Conservation (phyloP, 2,797 vertebrate genomes). For the Parotocinclus haroldoi region DNA sequence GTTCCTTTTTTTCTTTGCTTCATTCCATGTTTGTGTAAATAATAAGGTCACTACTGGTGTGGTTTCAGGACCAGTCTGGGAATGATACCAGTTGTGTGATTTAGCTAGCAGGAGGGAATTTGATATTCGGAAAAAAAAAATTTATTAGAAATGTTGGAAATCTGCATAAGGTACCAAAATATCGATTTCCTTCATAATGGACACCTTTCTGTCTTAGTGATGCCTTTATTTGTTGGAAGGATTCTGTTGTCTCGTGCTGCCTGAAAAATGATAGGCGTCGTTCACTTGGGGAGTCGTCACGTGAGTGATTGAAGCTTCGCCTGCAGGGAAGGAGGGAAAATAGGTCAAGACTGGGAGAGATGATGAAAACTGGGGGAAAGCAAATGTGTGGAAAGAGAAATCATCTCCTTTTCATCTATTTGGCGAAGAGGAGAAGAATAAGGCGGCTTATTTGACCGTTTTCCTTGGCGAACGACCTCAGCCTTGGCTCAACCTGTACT, state of each 20-base stretch:
- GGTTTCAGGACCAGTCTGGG: too few species aligned
- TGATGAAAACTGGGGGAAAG: conserved; percentile 4
- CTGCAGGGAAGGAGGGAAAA: conserved; percentile 22
- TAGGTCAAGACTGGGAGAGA: conserved; percentile 25
- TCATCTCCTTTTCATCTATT: conserved; percentile 19
- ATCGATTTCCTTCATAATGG: too few species aligned
- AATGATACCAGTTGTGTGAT: too few species aligned
- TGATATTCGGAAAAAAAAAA: too few species aligned
- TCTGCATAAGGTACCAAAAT: too few species aligned
- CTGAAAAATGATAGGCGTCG: conserved; percentile 2
- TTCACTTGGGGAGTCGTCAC: conserved; percentile 20
- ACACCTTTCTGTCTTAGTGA: too few species aligned
- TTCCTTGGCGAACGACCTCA: conserved; percentile 8
- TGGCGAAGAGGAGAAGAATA: not conserved
- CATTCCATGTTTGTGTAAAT: too few species aligned
- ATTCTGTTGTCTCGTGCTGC: not conserved
- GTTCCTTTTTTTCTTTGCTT: too few species aligned
- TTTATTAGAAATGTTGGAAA: too few species aligned
- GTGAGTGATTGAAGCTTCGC: conserved; percentile 14
- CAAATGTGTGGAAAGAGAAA: not conserved
- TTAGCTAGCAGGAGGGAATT: too few species aligned
- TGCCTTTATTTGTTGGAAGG: not conserved
- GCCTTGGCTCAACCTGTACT: not conserved
- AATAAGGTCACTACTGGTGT: too few species aligned
- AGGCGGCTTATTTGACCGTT: conserved; percentile 8